Percentiles rank a stretch among this genome's conserved stretches.
phyloP scores from a whole-genome alignment of 2,797 vertebrate genomes.

The Lagothrix lagotricha region DNA sequence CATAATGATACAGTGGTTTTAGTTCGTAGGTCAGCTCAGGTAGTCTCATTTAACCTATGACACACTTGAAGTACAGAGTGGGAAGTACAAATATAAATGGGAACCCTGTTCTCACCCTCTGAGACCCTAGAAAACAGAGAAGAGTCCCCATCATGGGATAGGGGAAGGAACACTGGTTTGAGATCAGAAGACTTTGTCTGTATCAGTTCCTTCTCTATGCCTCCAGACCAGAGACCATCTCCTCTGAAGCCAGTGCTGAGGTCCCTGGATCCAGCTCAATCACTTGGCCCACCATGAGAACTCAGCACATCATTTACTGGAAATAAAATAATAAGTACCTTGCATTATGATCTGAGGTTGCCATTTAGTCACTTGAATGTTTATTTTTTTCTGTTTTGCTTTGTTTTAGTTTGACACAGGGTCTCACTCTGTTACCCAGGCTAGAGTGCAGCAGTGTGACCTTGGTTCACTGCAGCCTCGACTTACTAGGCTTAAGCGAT shows the following conservation, averaged over 20 bases:
- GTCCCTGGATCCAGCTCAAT: not conserved
- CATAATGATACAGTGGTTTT: not conserved
- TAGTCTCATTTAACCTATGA: conserved; percentile 13
- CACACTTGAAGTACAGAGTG: not conserved
- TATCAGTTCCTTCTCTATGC: not conserved
- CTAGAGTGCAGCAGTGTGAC: not conserved
- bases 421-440: not conserved
- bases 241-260: not conserved
- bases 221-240: not conserved
- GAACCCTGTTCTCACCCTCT: not conserved
- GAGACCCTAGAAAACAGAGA: not conserved
- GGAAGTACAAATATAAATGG: not conserved
- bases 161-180: not conserved
- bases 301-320: not conserved
- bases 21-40: not conserved
- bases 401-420: not conserved
- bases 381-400: not conserved
- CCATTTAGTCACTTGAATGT: not conserved
- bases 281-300: not conserved
- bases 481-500: not conserved
- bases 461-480: not conserved
- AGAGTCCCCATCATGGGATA: not conserved
- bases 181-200: not conserved
- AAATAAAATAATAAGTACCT: not conserved
- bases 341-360: not conserved